Base-by-base conservation (phyloP, 2,888 invertebrate genomes). In the Apoda limacodes region DNA sequence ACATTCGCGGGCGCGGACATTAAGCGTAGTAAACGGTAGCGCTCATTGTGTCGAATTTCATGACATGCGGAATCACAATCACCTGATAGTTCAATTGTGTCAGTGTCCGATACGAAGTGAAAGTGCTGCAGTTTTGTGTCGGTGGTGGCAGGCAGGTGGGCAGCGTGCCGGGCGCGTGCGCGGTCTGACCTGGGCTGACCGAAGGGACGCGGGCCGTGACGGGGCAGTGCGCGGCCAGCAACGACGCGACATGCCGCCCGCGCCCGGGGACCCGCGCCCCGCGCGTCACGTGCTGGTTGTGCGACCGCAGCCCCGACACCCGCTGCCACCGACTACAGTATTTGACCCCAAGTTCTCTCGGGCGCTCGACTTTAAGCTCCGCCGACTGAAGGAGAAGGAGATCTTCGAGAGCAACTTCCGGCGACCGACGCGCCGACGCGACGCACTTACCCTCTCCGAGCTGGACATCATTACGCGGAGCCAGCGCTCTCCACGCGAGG, bases 351-450 rank as follows among this genome's bases (percentile, higher is more conserved):
- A 85, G 46, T 90, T 90, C 60, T 86, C 87, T 37, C 85, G 87
- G 48, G 86, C 87, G 31, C 76, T 92, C 36, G 89, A 89, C 58
- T 85, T 86, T 22, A 90, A 89, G 59, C 67, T 92, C 35, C 81
- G 85, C 19, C 85, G 85, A 34, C 78, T 91, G 28, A 87, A 89
- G 60, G 85, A 86, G 37, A 84, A 85, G 43, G 85, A 85, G 46
- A 55, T 65, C 12, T 46, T 64, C 10, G 60, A 61, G 44, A 54
- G 63, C 11, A 69, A 70, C 42, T 52, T 63, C n/a, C 61, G 64
- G 5, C 58, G 63, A 1, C 65, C 67, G 17, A 60, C 61, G 4
- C 59, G 62, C 11, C 41, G 42, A 19, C 56, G 56, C 1, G 47
- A 52, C 2, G 22, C 42, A 6, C 51, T 63, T 23, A 55, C 64